Evolutionary conservation across 2,797 vertebrate species (phyloP), one percentile per base, ranked within the genome.

Genomic region (Myripristis jacobus): DNA sequence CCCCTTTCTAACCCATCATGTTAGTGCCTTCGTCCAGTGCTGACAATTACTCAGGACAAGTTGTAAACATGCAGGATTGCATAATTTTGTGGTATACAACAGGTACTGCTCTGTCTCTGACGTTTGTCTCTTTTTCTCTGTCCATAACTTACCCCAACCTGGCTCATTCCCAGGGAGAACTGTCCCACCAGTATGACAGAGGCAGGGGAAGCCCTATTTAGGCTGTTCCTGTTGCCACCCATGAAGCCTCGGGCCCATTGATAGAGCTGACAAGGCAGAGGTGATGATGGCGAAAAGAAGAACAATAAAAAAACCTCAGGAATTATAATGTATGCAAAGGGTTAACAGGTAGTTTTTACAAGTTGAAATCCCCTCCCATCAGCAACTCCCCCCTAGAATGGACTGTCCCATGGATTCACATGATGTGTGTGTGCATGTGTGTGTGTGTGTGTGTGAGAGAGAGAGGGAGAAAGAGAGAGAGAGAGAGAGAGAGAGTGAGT

Each of bases 371-470:
- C 89, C 87, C 91, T 91, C 87, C 92, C 91, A 86, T 71, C 78
- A 89, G 80, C 81, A 90, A 92, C 92, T 81, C 92, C 88, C 89
- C 91, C 84, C 81, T 80, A 66, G 88, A 96, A 95, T 96, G 95
- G 94, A 94, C 92, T 95, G 93, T 92, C 93, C 95, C 95, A 92
- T 85, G 90, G 88, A 88, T 94, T 94, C 94, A 94, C 93, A 94
- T 96, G 94, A 93, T 88, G 70, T 66, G 13, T 64, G 73, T 79
- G 80, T 83, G 62, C 76, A 66, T 79, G 76, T 69, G 62, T 66
- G 66, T 70, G 64, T 67, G 65, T 59, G 66, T 59, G 27, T 56
- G 64, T 46, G 64, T 34, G 31, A 31, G 64, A 47, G 41, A 47
- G 59, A 47, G 29, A 5, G 29, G 5, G 29, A 31, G 4, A 31